Base-by-base conservation (phyloP, 2,113 vertebrate species). In the Dipodomys merriami region DNA sequence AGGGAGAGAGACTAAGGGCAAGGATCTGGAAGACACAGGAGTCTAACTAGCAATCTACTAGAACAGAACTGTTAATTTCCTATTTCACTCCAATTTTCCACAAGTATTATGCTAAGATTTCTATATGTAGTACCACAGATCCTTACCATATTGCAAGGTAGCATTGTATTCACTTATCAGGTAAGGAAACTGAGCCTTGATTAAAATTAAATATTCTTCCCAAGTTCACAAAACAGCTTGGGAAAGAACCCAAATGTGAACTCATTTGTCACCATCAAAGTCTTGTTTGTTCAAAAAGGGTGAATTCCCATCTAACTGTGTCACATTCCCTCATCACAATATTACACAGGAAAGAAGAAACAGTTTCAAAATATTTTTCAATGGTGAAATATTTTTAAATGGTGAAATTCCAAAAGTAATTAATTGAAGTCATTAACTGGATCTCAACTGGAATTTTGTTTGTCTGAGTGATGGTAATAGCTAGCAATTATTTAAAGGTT, bases 381-480 rank as follows among this genome's bases (percentile, higher is more conserved):
- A 86, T 72, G n/a, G 72, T 95, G 44, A 93, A 91, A 84, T 87
- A 20, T 77, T 49, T 84, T 92, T 84, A n/a, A 95, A 86, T 72
- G n/a, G 72, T 95, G 44, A 94, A 87, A 90, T 94, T 88, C 8
- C 67, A 62, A 90, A n/a, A 77, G 65, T 83, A 67, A 69, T 95
- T 84, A 93, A 77, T 71, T 87, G 83, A 83, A 74, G 65, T 69
- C 4, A 90, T 92, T 65, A 93, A 74, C 44, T 76, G 44, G 91
- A 85, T 90, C 69, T 91, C 22, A 82, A 93, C 7, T 33, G 91
- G 27, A 68, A 83, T 71, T 82, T 94, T 57, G 68, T 92, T 91
- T 80, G 39, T 80, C 84, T 95, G 64, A 95, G 93, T 91, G 35
- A 88, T 7, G 95, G 23, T 57, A 91, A 91, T 60, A 83, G 29